Evolutionary conservation across 2,113 vertebrate genomes (phyloP), one percentile per base, ranked within the genome.

Genomic region (Osmerus mordax): DNA sequence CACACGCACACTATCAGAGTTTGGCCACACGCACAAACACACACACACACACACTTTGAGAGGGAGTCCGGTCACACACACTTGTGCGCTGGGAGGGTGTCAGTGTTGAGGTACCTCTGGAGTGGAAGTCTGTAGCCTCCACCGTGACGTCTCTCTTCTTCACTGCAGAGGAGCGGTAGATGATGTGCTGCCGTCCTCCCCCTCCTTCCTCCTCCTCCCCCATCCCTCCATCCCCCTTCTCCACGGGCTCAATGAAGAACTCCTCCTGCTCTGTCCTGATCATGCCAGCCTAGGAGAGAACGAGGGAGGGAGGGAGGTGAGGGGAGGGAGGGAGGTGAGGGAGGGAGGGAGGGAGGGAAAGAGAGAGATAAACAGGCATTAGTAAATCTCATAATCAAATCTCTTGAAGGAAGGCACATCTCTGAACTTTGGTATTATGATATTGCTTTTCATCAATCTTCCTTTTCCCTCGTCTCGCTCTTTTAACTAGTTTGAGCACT

Each of bases 181-280:
- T 91, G 81, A 99, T 88, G 11, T 99, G 97, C 0, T 91, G 90
- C 63, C 97, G 92, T 59, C 97, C 96, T 14, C 85, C 88, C 13
- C 92, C 94, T 1, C 87, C 89, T 13, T 93, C 92, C 77, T 94
- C 90, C 12, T 21, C 92, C 7, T 84, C 91, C 11, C 85, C 85
- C 73, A 88, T 88, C 80, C 86, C 83, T 69, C 83, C 84, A 53
- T 84, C 78, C 1, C 94, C 94, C 67, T 90, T 92, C 85, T 97
- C 93, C 86, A 96, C 81, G 0, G 97, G 97, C 79, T 99, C 97
- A 3, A 99, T 99, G 88, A 97, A 99, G 92, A 96, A 98, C 89
- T 99, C 97, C 69, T 98, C 97, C 83, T 96, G 88, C 81, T 96
- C 95, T 18, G 95, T 95, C 76, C 93, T 93, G 84, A 99, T 99